A percentile compares a stretch with the other conserved stretches of the same genome.
Evolutionary conservation across 2,797 vertebrate species (phyloP).

Genomic region (Dendrocincla fuliginosa): DNA sequence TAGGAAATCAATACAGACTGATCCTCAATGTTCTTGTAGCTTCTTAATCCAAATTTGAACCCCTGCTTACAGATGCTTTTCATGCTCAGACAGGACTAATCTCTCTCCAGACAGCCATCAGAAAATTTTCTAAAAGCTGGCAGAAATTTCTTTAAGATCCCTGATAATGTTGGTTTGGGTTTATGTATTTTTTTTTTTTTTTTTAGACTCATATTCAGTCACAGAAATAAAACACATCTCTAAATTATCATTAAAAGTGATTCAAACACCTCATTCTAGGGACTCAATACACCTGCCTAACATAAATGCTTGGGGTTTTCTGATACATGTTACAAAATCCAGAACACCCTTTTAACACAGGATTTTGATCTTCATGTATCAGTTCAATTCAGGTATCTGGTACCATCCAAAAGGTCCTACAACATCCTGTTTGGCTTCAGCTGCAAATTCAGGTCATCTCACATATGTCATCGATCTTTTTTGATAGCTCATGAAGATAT

Average conservation of each 20-base stretch:
- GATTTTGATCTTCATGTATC: not conserved
- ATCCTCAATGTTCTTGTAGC: not conserved
- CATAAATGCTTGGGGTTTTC: not conserved
- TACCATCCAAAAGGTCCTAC: not conserved
- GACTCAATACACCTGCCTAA: not conserved
- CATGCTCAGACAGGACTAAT: not conserved
- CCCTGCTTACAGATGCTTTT: not conserved
- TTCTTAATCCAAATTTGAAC: not conserved
- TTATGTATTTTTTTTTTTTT: not conserved
- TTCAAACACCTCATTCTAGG: not conserved
- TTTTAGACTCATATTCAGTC: not conserved
- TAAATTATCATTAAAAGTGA: not conserved
- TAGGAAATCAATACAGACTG: not conserved
- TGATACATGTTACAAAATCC: not conserved
- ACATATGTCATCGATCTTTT: fast-evolving
- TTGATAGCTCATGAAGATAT: not conserved
- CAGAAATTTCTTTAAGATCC: not conserved
- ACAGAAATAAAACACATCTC: not conserved
- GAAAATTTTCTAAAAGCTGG: not conserved
- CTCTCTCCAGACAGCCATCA: not conserved
- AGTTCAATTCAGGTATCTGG: not conserved
- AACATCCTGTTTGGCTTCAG: not conserved
- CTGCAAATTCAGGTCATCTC: not conserved
- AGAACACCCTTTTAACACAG: not conserved
- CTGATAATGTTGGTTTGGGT: not conserved